Evolutionary conservation across 2,113 vertebrate species (phyloP), one percentile per base, ranked within the genome.

Genomic region (Centropristis striata): DNA sequence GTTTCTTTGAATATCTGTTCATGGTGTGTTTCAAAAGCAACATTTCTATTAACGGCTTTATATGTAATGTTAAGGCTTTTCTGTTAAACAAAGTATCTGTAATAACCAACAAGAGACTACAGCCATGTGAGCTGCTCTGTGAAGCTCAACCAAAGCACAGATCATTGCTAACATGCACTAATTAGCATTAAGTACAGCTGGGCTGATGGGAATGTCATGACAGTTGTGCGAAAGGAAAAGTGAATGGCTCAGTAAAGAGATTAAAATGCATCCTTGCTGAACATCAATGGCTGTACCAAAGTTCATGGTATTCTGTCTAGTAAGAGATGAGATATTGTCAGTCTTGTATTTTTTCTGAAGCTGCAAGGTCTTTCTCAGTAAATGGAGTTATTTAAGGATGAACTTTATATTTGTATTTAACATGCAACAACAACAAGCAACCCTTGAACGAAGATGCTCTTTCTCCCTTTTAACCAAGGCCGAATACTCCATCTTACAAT

Each of bases 11-110:
- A 65, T 47, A 36, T 63, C 14, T 44, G 49, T 58, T 58, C 60
- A 57, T 66, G 55, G 21, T 73, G 44, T 53, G 55, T 71, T 46
- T 39, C 15, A 63, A 75, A 75, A 47, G 13, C 42, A 36, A 8
- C 0, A 28, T 21, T 63, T 73, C 25, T 49, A 55, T 60, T 68
- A 23, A 36, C 18, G 42, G 11, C 20, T 18, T 47, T 50, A 13
- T 12, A 44, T 59, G 51, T 1, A 46, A 50, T 73, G 39, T 15
- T 2, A 13, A 13, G 2, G 11, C 7, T 70, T 55, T 49, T 51
- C 2, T 16, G 6, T n/a, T 11, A 47, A 58, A 68, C 12, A 25
- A 37, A 18, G 2, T 25, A 54, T 27, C 61, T 1, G 4, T 8
- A 23, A 28, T 37, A 46, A 53, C 36, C 44, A 67, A 44, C 3